Evolutionary conservation across 1,140 invertebrate genomes (phyloP), one percentile per base, ranked within the genome.

Genomic region (Sycophila sp.): DNA sequence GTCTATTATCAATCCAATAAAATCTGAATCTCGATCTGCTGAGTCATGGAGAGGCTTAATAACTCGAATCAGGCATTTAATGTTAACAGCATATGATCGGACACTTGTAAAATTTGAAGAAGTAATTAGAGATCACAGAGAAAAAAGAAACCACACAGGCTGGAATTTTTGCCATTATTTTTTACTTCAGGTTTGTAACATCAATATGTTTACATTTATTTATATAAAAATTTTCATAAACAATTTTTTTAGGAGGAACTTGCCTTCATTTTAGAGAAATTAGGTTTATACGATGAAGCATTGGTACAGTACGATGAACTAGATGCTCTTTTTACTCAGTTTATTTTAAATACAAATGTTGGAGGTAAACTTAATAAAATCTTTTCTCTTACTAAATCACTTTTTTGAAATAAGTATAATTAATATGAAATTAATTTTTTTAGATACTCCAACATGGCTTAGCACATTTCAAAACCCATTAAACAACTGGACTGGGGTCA

Each of bases 91-190:
- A 13, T 98, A 97, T 85, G 96, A 95, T 78, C 92, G 92, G 81
- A 92, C 92, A 6, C 87, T 97, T 40, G 89, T 92, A 60, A 92
- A 91, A 75, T 96, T 97, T 87, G 96, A 98, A 87, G 96, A 98
- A 78, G 88, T 94, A 72, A 95, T 98, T 88, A 89, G 97, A 76
- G 92, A 93, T 55, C 92, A 96, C 77, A 89, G 97, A 60, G 97
- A 98, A 84, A 92, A 91, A 76, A 87, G 97, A 71, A 98, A 96
- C 87, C 93, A 97, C 80, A 87, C 90, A 24, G 93, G 92, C 28
- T 99, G 97, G 97, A 94, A 94, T 86, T 99, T 98, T 87, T 94
- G 93, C 82, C 91, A 94, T 81, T 99, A 98, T 87, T 98, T 98
- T 88, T 89, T 96, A 75, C 87, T 98, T 73, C 94, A 96, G 89